Evolutionary conservation across 2,888 invertebrate genomes (phyloP).

Genomic region (Andrena bicolor): DNA sequence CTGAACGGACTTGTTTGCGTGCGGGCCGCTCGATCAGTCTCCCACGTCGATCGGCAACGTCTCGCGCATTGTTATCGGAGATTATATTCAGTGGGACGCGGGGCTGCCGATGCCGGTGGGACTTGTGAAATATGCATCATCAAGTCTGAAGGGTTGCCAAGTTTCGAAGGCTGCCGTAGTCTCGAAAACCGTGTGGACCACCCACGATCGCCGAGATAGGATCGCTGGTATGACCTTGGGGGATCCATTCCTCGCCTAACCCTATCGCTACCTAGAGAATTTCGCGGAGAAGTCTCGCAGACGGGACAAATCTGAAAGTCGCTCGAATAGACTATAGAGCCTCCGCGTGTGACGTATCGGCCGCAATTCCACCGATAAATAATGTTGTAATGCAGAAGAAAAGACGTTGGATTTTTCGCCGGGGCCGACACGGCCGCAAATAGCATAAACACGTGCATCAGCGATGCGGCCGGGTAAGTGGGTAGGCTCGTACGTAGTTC

Average conservation of each 20-base stretch:
- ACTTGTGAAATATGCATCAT: background rate
- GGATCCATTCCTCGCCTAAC: background rate
- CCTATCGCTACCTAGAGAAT: slow-evolving; percentile 10
- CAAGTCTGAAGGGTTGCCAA: background rate
- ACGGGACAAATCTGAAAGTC: background rate
- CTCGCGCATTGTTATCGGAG: background rate
- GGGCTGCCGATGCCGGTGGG: background rate
- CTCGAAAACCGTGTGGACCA: slow-evolving; percentile 40
- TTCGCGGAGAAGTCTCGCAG: background rate
- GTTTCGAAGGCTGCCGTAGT: background rate
- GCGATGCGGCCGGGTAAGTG: slow-evolving; percentile 56
- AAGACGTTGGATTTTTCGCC: slow-evolving; percentile 18
- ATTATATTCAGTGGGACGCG: background rate
- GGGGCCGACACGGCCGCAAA: slow-evolving; percentile 50
- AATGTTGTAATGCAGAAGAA: too few species aligned
- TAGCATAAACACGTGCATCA: slow-evolving; percentile 67
- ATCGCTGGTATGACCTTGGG: slow-evolving; percentile 28
- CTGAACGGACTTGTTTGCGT: slow-evolving; percentile 1
- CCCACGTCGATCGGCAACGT: background rate
- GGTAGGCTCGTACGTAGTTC: slow-evolving; percentile 62
- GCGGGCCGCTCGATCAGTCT: slow-evolving; percentile 12
- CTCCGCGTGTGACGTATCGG: too few species aligned
- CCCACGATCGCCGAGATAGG: slow-evolving; percentile 31
- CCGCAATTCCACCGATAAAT: too few species aligned
- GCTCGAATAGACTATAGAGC: too few species aligned